phyloP scores from a whole-genome alignment of 1,140 invertebrate species.

The Ptiloglossa arizonensis region DNA sequence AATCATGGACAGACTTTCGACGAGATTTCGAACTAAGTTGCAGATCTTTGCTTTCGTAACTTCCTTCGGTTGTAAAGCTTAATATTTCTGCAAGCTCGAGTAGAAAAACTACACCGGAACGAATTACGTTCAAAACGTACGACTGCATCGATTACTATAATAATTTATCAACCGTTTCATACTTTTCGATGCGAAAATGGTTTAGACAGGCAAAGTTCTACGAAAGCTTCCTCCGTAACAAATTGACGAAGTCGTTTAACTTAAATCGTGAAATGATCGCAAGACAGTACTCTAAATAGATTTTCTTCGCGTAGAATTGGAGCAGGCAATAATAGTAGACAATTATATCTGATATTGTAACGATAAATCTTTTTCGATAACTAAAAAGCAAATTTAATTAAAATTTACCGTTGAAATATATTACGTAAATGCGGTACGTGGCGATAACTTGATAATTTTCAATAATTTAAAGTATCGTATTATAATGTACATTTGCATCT shows the following conservation, averaged over 20 bases:
- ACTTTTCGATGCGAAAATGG: not conserved
- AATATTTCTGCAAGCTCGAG: slow-evolving; percentile 29
- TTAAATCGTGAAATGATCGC: slow-evolving; percentile 28
- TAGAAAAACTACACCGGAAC: not conserved
- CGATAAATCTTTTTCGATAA: too few relatives aligned
- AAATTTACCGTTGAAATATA: too few relatives aligned
- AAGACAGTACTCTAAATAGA: slow-evolving; percentile 54
- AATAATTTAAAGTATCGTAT: too few relatives aligned
- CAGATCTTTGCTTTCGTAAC: slow-evolving; percentile 24
- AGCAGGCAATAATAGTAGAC: too few relatives aligned
- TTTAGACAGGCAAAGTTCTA: not conserved
- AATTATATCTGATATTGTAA: too few relatives aligned
- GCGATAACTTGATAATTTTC: too few relatives aligned
- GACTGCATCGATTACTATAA: not conserved
- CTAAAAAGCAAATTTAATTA: too few relatives aligned
- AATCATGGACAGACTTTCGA: slow-evolving; percentile 35
- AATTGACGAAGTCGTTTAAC: not conserved
- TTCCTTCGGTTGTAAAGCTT: slow-evolving; percentile 16
- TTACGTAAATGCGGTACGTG: too few relatives aligned
- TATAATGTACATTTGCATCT: too few relatives aligned
- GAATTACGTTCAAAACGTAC: slow-evolving; percentile 16
- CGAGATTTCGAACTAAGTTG: slow-evolving; percentile 21
- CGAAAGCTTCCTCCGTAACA: not conserved
- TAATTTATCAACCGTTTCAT: not conserved
- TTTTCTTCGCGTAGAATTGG: not conserved